Conservation (phyloP, 2,797 vertebrate species). For the Telmatherina bonti region DNA sequence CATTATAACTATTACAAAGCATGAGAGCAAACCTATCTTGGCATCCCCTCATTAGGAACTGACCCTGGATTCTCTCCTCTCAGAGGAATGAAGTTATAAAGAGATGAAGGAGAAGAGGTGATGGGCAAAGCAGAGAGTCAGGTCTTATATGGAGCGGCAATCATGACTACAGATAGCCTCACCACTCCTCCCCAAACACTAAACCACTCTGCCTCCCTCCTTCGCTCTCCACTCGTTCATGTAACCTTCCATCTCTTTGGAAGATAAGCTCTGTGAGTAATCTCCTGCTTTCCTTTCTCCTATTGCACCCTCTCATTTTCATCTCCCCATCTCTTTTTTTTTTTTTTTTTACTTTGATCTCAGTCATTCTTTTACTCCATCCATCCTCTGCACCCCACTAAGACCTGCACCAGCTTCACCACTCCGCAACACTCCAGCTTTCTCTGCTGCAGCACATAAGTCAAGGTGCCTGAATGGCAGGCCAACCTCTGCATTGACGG, state of each 20-base stretch:
- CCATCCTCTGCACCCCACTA: slow-evolving; percentile 11
- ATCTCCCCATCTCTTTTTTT: slow-evolving; percentile 31
- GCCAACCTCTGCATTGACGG: slow-evolving; percentile 39
- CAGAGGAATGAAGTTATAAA: not conserved
- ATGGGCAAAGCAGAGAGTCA: slow-evolving; percentile 34
- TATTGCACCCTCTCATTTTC: slow-evolving; percentile 45
- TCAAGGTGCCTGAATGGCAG: slow-evolving; percentile 57
- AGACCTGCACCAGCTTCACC: slow-evolving; percentile 20
- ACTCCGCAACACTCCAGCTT: slow-evolving; percentile 36
- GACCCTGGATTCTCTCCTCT: not conserved
- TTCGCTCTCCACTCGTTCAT: slow-evolving; percentile 25
- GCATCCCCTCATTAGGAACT: not conserved
- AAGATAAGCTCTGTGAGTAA: slow-evolving; percentile 68
- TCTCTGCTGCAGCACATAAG: slow-evolving; percentile 50
- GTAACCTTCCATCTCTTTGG: slow-evolving; percentile 47
- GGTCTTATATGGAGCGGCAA: slow-evolving; percentile 58
- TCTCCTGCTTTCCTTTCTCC: slow-evolving; percentile 49
- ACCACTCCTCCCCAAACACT: slow-evolving; percentile 31
- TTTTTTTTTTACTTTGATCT: slow-evolving; percentile 40
- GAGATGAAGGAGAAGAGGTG: slow-evolving; percentile 9
- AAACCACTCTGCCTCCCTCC: slow-evolving; percentile 7
- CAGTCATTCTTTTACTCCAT: slow-evolving; percentile 27
- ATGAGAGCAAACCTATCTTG: not conserved
- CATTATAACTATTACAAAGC: not conserved
- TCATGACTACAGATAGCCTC: slow-evolving; percentile 18